Evolutionary conservation across 2,113 vertebrate genomes (phyloP), one percentile per base, ranked within the genome.

Genomic region (Gracilinanus agilis): DNA sequence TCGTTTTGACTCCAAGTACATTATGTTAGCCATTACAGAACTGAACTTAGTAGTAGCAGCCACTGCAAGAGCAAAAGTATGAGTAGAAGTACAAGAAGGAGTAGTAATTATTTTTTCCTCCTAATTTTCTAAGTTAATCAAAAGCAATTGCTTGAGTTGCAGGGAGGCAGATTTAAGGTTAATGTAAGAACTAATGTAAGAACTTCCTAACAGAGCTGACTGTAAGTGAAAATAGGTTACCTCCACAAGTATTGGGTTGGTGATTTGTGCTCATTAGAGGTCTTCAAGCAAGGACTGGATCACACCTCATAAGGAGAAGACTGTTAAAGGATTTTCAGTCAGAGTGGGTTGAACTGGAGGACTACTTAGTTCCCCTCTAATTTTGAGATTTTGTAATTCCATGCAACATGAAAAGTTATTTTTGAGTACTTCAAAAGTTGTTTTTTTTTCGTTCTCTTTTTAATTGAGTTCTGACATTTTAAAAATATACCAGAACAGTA

Each of bases 221-320:
- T 83, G 40, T 40, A 40, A 23, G 67, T 40, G 34, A 75, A n/a
- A 75, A 75, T 75, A 83, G 67, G n/a, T 83, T 40, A 21, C n/a
- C 67, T 83, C 5, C 67, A 40, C 7, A n/a, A n/a, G 34, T 1
- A 34, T 40, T 83, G 67, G n/a, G 19, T 8, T n/a, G 34, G n/a
- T 83, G 67, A 83, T 83, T 83, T 83, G n/a, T 83, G n/a, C 67
- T 83, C 67, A 40, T 83, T 83, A 83, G 67, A 83, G n/a, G 34
- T 83, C 67, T 83, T 40, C n/a, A 40, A 83, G 67, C 34, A 83
- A 40, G n/a, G 6, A 2, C 19, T 83, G 67, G 16, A 83, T 40
- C 7, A 83, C 29, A 16, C n/a, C 1, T 83, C 13, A 1, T n/a
- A 4, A 12, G 61, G 16, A 13, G 10, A n/a, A 6, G 61, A 16